These are phyloP conservation scores for Otis tarda DNA, from an alignment of 2,113 vertebrate genomes.

Conservation along the genomic window DNA sequence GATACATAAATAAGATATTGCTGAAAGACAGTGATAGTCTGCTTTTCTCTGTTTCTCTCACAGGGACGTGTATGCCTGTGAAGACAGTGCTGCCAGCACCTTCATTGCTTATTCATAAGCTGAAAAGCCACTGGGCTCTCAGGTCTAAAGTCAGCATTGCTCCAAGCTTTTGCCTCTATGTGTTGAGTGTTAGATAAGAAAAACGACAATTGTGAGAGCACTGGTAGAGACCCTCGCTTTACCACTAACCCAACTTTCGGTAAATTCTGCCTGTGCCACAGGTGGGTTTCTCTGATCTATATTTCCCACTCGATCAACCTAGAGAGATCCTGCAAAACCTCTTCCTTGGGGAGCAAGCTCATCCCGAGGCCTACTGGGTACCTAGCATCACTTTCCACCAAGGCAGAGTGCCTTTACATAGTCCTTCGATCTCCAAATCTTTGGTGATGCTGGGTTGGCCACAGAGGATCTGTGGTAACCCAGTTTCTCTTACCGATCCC, in stretches of 20 bases:
- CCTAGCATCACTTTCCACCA: not conserved
- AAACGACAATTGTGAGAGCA: not conserved
- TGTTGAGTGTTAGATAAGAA: not conserved
- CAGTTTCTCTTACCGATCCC: not conserved
- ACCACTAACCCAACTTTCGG: not conserved
- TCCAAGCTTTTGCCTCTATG: not conserved
- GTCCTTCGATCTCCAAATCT: not conserved
- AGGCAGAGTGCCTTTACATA: fast-evolving
- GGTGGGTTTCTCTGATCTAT: not conserved
- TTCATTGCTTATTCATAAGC: not conserved
- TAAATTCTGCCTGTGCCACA: not conserved
- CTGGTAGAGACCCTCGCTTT: not conserved
- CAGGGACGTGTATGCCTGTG: not conserved
- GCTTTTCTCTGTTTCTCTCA: constrained; percentile 16
- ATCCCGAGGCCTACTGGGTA: not conserved
- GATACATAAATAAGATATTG: not conserved
- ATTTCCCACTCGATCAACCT: not conserved
- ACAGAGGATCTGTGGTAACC: not conserved
- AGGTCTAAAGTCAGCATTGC: not conserved
- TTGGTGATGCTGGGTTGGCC: not conserved
- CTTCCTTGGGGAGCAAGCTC: not conserved
- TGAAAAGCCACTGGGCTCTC: not conserved
- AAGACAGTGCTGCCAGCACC: not conserved
- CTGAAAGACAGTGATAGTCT: not conserved
- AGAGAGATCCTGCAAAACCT: not conserved